phyloP scores from a whole-genome alignment of 1,140 invertebrate genomes.

The Harlomillsia oculata region DNA sequence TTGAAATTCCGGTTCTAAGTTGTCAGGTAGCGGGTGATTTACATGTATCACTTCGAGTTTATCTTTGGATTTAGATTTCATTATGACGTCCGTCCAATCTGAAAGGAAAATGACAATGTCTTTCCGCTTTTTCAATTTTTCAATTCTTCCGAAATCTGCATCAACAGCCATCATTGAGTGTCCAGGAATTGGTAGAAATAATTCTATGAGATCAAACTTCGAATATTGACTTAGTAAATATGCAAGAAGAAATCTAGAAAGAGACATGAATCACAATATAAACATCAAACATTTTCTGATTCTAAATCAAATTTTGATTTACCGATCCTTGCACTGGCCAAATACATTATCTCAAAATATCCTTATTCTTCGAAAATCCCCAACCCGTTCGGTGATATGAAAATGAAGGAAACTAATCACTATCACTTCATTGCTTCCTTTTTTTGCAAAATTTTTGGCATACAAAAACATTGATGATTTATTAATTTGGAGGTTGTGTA shows the following conservation, averaged over 20 bases:
- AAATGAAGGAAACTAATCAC: background rate
- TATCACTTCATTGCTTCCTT: conserved; percentile 4
- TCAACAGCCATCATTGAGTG: conserved; percentile 5
- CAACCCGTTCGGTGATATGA: background rate
- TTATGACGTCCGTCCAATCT: conserved; percentile 3
- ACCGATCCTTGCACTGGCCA: conserved; percentile 11
- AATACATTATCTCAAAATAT: conserved; percentile 4
- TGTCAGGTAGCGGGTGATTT: conserved; percentile 5
- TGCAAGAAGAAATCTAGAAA: background rate
- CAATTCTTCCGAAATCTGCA: conserved; percentile 10
- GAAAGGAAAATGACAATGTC: conserved; percentile 8
- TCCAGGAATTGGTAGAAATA: conserved; percentile 1
- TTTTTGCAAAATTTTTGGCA: background rate
- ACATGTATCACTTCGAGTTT: conserved; percentile 2
- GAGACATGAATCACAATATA: background rate
- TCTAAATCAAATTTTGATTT: background rate
- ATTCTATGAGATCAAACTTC: background rate
- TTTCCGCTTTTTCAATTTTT: conserved; percentile 6
- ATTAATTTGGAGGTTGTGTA: background rate
- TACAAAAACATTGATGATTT: conserved; percentile 1
- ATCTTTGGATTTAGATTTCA: background rate
- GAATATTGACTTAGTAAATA: background rate
- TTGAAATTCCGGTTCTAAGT: no score
- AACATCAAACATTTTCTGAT: background rate
- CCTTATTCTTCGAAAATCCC: background rate